phyloP scores from a whole-genome alignment of 2,113 vertebrate species.

The Cnemophilus loriae region DNA sequence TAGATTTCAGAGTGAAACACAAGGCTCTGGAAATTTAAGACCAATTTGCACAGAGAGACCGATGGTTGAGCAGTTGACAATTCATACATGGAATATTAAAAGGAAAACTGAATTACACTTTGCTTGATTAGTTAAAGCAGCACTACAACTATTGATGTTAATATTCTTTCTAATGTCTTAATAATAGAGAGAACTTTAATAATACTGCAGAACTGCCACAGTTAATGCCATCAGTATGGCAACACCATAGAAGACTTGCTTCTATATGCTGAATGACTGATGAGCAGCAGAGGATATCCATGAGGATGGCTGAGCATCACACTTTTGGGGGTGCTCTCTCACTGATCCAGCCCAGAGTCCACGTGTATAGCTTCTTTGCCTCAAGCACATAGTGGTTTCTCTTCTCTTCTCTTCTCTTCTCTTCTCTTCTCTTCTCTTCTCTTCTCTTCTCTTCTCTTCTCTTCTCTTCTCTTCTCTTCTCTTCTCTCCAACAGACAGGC shows the following conservation, averaged over 20 bases:
- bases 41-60: not conserved
- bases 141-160: not conserved
- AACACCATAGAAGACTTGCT: not conserved
- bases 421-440: not conserved
- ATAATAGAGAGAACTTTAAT: not conserved
- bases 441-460: not conserved
- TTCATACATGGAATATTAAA: not conserved
- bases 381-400: not conserved
- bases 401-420: not conserved
- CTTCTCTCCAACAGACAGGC: not conserved
- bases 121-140: not conserved
- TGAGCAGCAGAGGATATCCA: not conserved
- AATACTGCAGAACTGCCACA: not conserved
- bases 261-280: not conserved
- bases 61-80: not conserved
- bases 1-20: not conserved
- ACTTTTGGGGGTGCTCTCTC: not conserved
- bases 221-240: not conserved
- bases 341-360: not conserved
- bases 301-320: not conserved
- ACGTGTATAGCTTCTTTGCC: not conserved
- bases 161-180: not conserved
- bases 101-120: not conserved
- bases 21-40: not conserved
- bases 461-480: not conserved